Percentiles rank a stretch among this genome's conserved stretches.
Conservation (phyloP, 1,140 invertebrate genomes). For the Zaprionus lachaisei region DNA sequence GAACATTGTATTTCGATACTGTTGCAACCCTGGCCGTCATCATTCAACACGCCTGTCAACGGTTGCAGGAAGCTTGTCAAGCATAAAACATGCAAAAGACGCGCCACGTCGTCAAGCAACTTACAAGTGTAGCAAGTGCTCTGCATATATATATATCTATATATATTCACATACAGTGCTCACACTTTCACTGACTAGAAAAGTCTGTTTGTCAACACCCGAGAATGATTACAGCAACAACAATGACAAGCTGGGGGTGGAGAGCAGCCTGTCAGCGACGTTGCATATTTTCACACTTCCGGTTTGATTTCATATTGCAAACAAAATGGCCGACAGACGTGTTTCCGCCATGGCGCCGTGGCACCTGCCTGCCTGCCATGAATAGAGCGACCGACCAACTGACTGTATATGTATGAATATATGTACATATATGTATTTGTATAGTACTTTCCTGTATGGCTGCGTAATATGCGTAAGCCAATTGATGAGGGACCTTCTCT, state of each 20-base stretch:
- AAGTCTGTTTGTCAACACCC: constrained; percentile 59
- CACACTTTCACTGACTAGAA: constrained; percentile 17
- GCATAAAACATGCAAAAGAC: constrained; percentile 34
- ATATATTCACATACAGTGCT: background rate
- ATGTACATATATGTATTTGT: background rate
- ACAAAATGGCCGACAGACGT: constrained; percentile 79
- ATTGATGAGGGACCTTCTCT: constrained; percentile 50
- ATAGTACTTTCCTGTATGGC: background rate
- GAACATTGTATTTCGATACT: background rate
- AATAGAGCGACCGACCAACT: background rate
- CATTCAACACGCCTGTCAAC: constrained; percentile 2
- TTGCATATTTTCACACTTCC: constrained; percentile 79
- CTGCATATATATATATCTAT: constrained; percentile 15
- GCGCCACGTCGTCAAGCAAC: constrained; percentile 11
- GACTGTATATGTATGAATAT: background rate
- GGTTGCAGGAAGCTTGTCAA: constrained; percentile 17
- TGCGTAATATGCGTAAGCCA: constrained; percentile 47
- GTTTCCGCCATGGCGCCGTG: constrained; percentile 59
- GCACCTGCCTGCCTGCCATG: constrained; percentile 43
- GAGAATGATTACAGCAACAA: constrained; percentile 25
- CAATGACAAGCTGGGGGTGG: constrained; percentile 15
- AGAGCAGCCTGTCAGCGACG: constrained; percentile 25
- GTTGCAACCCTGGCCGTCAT: constrained; percentile 31
- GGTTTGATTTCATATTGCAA: constrained; percentile 79
- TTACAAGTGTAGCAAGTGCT: constrained; percentile 43